phyloP scores from a whole-genome alignment of 2,888 invertebrate genomes.

The Sarcophaga carnaria region DNA sequence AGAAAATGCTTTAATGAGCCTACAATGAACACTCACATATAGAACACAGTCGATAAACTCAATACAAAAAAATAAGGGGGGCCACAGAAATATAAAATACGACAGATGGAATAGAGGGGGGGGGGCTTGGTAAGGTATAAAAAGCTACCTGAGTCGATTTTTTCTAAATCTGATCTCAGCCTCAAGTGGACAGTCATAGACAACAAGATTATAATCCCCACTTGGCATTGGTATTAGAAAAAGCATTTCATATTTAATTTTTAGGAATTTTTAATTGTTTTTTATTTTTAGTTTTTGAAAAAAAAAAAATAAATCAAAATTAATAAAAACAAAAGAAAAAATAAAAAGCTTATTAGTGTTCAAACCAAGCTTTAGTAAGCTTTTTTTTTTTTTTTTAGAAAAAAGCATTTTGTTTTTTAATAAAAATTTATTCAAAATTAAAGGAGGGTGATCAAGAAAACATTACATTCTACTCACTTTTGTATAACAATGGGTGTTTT shows the following conservation, averaged over 20 bases:
- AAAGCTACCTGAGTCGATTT: constrained; percentile 81
- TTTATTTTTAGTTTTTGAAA: background rate
- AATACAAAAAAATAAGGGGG: constrained; percentile 9
- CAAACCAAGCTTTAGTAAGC: background rate
- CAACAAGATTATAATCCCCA: constrained; percentile 80
- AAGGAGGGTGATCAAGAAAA: constrained; percentile 6
- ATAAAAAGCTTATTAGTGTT: constrained; percentile 63
- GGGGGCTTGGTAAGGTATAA: background rate
- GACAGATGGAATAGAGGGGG: background rate
- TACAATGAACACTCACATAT: constrained; percentile 15
- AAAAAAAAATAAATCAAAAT: constrained; percentile 7
- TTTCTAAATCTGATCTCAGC: constrained; percentile 81
- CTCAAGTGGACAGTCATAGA: constrained; percentile 82
- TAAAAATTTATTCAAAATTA: background rate
- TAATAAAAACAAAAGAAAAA: constrained; percentile 37
- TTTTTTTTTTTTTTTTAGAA: background rate
- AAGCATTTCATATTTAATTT: constrained; percentile 50
- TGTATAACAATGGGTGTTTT: constrained; percentile 80
- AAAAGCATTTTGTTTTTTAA: constrained; percentile 40
- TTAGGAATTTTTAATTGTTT: background rate
- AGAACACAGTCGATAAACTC: background rate
- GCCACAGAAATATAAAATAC: too few relatives aligned
- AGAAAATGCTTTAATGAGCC: constrained; percentile 19
- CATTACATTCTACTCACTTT: constrained; percentile 78
- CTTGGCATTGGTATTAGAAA: constrained; percentile 70